Base-by-base conservation (phyloP, 1,140 invertebrate genomes). In the Apis laboriosa region DNA sequence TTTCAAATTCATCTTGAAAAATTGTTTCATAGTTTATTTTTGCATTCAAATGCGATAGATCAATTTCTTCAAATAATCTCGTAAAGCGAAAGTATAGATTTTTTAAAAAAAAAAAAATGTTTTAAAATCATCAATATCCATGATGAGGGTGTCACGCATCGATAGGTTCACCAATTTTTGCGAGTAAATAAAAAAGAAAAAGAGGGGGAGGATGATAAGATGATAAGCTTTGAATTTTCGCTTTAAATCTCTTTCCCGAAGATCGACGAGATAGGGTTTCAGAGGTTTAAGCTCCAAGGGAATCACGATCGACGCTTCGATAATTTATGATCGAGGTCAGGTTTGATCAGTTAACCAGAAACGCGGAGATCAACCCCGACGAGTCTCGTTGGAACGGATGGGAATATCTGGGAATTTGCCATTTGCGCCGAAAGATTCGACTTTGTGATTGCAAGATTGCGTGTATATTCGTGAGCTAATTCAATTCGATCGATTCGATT, bases 311-410 rank as follows among this genome's bases (percentile, higher is more conserved):
- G 66, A 55, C 58, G 67, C 58, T 63, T n/a, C 9, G 77, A 55
- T 80, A 75, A 80, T 80, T 80, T 80, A 80, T 80, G 53, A 17
- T 51, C 71, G 71, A n/a, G 60, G 71, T 64, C 34, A 21, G 24
- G 53, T 43, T 49, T 74, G 53, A 75, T 80, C 78, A 64, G 60
- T 74, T 80, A 80, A 80, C 60, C 71, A 74, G 61, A 75, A 75
- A 67, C 63, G 28, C 12, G 4, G n/a, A 66, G 72, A 61, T 75
- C 61, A 58, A 75, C 53, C 11, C 61, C 11, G 51, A 55, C 13
- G n/a, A 58, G 53, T 75, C 34, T 58, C 12, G 17, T 28, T 17
- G 56, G 4, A 15, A 56, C 19, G 63, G 9, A 21, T 12, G 43
- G 34, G 28, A 24, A 24, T 28, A 17, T 55, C 53, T 19, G n/a